phyloP scores from a whole-genome alignment of 2,888 invertebrate genomes.

The Imbricaverruca yamaguchii region DNA sequence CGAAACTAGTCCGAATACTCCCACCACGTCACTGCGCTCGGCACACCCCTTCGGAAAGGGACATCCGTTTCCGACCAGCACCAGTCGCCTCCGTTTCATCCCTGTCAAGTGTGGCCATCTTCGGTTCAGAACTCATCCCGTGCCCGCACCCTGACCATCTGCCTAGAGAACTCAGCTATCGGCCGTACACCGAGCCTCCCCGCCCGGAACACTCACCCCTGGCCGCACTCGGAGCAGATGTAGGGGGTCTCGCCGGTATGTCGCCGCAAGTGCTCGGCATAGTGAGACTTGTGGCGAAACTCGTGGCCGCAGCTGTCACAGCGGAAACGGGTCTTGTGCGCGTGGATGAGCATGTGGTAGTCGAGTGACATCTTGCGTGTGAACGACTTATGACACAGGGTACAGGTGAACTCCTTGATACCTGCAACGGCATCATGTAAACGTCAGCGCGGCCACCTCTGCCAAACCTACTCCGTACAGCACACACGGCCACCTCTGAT shows the following conservation, averaged over 20 bases:
- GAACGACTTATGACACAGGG: constrained; percentile 51
- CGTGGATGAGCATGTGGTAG: constrained; percentile 55
- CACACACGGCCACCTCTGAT: too few relatives aligned
- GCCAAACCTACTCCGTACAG: too few relatives aligned
- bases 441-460: not conserved
- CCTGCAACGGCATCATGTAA: constrained; percentile 39
- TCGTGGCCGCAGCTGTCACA: constrained; percentile 52
- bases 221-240: constrained; percentile 45
- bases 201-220: constrained; percentile 31
- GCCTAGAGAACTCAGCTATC: too few relatives aligned
- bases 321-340: constrained; percentile 52
- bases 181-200: too few relatives aligned
- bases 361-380: constrained; percentile 54
- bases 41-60: too few relatives aligned
- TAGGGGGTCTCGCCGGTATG: constrained; percentile 51
- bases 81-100: too few relatives aligned
- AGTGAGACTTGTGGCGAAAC: constrained; percentile 54
- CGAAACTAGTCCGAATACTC: too few relatives aligned
- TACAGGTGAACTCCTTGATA: constrained; percentile 53
- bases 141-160: too few relatives aligned
- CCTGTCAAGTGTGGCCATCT: too few relatives aligned
- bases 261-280: constrained; percentile 50
- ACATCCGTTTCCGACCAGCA: too few relatives aligned
- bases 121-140: too few relatives aligned
- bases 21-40: too few relatives aligned